Evolutionary conservation across 1,140 invertebrate species (phyloP), one percentile per base, ranked within the genome.

Genomic region (Epicauta chinensis): DNA sequence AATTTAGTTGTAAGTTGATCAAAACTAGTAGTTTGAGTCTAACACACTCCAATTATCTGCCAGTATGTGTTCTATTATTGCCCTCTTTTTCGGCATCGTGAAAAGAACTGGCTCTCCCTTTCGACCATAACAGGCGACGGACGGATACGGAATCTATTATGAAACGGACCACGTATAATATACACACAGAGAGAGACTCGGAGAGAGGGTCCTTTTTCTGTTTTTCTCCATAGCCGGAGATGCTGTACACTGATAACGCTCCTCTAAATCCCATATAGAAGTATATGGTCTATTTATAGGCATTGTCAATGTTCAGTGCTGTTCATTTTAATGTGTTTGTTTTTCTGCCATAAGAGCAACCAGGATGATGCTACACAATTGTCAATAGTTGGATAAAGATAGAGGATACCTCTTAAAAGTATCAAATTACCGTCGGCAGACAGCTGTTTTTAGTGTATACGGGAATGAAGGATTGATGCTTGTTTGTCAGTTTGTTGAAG

Each of bases 281-380:
- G 61, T 64, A 62, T 62, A 67, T 63, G 59, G 61, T 68, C 66
- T 68, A 68, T 68, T 68, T 68, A 68, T 68, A 68, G 66, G 62
- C 66, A 65, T 68, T 68, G 65, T 65, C 65, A 67, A 64, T 64
- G 62, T 64, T 60, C 63, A 62, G 58, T 53, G 61, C 59, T 67
- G 65, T 65, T 66, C 66, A 68, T 68, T 68, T 68, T 68, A 68
- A 68, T 66, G 64, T 68, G 63, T 68, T 68, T 68, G 64, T 68
- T 66, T 66, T 66, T 65, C 64, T 65, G 62, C 43, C 54, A 48
- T 62, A 56, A 58, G 61, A 61, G 58, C 23, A 42, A 61, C 32
- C 35, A 51, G 52, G 44, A 56, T 10, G 17, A 39, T 36, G 34
- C n/a, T 48, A 14, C 31, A 34, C 37, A 12, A 3, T 31, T 36